Evolutionary conservation across 2,888 invertebrate genomes (phyloP), one percentile per base, ranked within the genome.

Genomic region (Lymantria dispar): DNA sequence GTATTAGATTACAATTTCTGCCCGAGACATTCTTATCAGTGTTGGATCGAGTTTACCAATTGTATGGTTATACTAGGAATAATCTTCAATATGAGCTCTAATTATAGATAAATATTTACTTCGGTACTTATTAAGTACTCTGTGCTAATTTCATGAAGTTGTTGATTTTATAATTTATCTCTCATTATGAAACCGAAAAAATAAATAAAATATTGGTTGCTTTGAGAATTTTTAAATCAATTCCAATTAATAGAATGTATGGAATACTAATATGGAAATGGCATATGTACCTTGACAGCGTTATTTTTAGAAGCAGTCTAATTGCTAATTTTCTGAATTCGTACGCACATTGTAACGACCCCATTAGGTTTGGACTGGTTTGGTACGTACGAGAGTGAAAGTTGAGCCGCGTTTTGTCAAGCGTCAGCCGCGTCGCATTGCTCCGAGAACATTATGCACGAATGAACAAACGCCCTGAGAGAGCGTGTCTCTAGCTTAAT

Each of bases 391-490:
- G 87, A 89, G 78, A 90, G 91, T 90, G 91, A 91, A 91, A 91
- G 91, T 89, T 66, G 74, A 74, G 72, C 81, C 80, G 83, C 85
- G 83, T 88, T 90, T 89, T 87, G 88, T 87, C 87, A 87, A 84
- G 84, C 84, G 78, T 83, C 84, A 80, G 85, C 70, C 80, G 81
- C 79, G 76, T 76, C 72, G 73, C 70, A 64, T 80, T 76, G 80
- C 86, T 78, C 82, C 73, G 76, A 83, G 85, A 81, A 85, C 86
- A 90, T 90, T 91, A 91, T 87, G 88, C 89, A 89, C 89, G 88
- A 90, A 88, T 88, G 85, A 90, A 76, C 87, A 86, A 78, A 83
- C 87, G 83, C 88, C 89, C 87, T 86, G 84, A 89, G 88, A 90
- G 90, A 89, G 80, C 85, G 84, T 80, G 83, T 83, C 85, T 77